Base-by-base conservation (phyloP, 2,888 invertebrate species). In the Deilephila elpenor region DNA sequence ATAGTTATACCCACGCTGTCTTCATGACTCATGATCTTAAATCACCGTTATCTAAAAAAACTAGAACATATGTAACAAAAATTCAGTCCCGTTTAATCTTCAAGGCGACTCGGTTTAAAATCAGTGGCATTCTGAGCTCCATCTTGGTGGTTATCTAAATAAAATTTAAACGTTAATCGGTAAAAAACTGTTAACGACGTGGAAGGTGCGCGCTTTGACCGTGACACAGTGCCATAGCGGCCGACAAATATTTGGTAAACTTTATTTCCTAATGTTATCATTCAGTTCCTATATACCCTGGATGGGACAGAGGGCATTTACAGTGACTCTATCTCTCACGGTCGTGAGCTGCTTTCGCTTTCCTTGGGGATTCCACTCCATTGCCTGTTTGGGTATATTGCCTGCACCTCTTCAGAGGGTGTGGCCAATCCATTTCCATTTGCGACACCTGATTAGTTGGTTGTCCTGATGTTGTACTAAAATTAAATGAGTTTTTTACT, bases 101-200 rank as follows among this genome's bases (percentile, higher is more conserved):
- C 61, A 56, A 17, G 56, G 62, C 34, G 37, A 67, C 67, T 67
- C 25, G 25, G 25, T 67, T 67, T 51, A 67, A 67, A 67, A 67
- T 51, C 67, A 51, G 62, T 62, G 32, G n/a, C 19, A 62, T 44
- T 25, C 25, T 51, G 20, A 64, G 44, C 67, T 67, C 67, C 56
- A 56, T 56, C 67, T 67, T 67, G 51, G 67, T 25, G 67, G 67
- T 67, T 51, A 67, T 51, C 25, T 51, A 67, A 67, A 67, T 44
- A 67, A 67, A 67, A 67, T 67, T 67, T 51, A 51, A 67, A 67
- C 17, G 67, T 67, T 67, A 67, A 67, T 67, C 20, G 51, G 67
- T 67, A 67, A 67, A 67, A 67, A 67, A 67, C 64, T 67, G 67
- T 67, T 67, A 51, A 67, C 67, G 67, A 67, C 67, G 7, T 67